Evolutionary conservation across 64 coral and sea anemone species (phyloP), one percentile per base, ranked within the genome.

Genomic region (Trachythela sp.): DNA sequence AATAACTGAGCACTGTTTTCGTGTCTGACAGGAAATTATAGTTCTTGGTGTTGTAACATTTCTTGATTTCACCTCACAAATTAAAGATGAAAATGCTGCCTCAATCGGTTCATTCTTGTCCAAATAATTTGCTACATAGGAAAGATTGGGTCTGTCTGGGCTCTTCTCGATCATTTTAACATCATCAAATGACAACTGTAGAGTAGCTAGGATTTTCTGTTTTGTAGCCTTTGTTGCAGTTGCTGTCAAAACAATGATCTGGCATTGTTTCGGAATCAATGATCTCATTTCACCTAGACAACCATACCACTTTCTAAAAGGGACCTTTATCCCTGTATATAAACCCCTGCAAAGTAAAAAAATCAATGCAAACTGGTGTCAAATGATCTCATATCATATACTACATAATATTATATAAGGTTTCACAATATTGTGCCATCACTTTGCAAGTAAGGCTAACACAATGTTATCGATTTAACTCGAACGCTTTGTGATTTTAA

Each of bases 1-100:
- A 40, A 95, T 83, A 85, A 95, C 36, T 26, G 89, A 86, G 26
- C 91, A 95, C 80, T 95, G 89, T 67, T 95, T 95, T 38, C 86
- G 83, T 33, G 94, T 95, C 67, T 95, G 94, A 58, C 94, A 95
- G 72, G 93, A 93, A 38, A 37, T 37, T 15, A 80, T 80, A 38
- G 75, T 80, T 18, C 75, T 36, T 30, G 30, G 31, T 37, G 37
- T 80, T 37, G 8, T 37, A 17, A 35, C 34, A 36, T 37, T 36
- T 13, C 34, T 80, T 80, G 75, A 36, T 18, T 35, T 37, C 4
- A 80, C 9, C 13, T 80, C 75, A 35, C 0, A 9, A 80, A 80
- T 80, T 2, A 80, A 22, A 8, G 30, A 36, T 34, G 31, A 35
- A 80, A 80, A 80, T 36, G 34, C 75, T 0, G 8, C 75, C 34